Evolutionary conservation across 2,797 vertebrate species (phyloP).

Genomic region (Pangasius larnaudii): DNA sequence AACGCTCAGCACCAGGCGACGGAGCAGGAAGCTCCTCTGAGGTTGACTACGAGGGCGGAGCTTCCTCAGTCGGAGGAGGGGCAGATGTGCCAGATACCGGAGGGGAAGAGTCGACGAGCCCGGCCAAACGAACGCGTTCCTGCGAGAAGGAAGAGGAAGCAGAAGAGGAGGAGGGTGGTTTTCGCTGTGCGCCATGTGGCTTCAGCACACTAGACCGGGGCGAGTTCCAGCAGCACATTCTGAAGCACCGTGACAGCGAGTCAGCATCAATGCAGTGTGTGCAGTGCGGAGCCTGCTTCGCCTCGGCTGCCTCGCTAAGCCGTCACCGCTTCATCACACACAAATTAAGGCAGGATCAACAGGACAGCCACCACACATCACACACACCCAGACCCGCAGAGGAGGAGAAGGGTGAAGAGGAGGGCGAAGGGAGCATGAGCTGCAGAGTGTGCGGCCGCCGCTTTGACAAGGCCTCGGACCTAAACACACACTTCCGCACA

Average conservation of each 20-base stretch:
- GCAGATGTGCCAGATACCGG: constrained; percentile 67
- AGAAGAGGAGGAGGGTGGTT: constrained; percentile 73
- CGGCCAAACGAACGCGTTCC: constrained; percentile 73
- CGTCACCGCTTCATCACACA: constrained; percentile 96
- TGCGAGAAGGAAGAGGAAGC: constrained; percentile 68
- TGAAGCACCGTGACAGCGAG: constrained; percentile 84
- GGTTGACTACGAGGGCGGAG: constrained; percentile 67
- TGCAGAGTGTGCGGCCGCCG: constrained; percentile 89
- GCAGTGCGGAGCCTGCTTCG: constrained; percentile 93
- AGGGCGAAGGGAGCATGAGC: constrained; percentile 76
- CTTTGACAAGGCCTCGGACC: constrained; percentile 89
- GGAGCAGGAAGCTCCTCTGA: constrained; percentile 75
- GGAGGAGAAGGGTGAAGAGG: constrained; percentile 73
- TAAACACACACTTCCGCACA: constrained; percentile 95
- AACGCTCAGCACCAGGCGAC: constrained; percentile 73
- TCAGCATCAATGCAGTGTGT: constrained; percentile 86
- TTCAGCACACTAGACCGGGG: constrained; percentile 77
- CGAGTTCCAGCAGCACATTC: constrained; percentile 82
- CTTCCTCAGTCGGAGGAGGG: constrained; percentile 65
- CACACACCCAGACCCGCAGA: constrained; percentile 61
- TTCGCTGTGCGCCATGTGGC: constrained; percentile 84
- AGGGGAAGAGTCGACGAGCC: constrained; percentile 59
- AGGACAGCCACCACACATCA: constrained; percentile 38
- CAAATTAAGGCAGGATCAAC: constrained; percentile 80
- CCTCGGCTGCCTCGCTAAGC: constrained; percentile 87